A percentile compares a stretch with the other conserved stretches of the same genome.
These are phyloP conservation scores for Hystrix cristata DNA, from an alignment of 2,113 vertebrate genomes.

Conservation along the genomic window DNA sequence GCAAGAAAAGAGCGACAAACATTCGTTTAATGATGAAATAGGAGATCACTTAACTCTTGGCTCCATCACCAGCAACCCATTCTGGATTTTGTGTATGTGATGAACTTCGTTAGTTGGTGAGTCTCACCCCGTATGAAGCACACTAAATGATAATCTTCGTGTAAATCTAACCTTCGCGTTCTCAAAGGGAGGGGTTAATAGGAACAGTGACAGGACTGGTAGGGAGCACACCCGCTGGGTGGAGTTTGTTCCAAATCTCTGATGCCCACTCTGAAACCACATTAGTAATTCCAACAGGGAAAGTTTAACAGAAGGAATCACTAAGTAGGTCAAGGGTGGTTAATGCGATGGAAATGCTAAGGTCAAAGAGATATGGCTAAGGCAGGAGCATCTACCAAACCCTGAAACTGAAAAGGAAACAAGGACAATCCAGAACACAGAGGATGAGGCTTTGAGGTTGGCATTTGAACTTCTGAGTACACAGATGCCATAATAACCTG, in stretches of 20 bases:
- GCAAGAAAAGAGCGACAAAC: background rate
- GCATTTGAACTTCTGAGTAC: background rate
- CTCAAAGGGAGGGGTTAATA: background rate
- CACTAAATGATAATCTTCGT: conserved; percentile 13
- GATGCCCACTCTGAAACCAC: conserved; percentile 1
- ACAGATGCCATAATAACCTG: background rate
- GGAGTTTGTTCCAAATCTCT: conserved; percentile 15
- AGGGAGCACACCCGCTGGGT: background rate
- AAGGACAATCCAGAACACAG: background rate
- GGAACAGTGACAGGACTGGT: background rate
- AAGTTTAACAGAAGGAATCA: conserved; percentile 6
- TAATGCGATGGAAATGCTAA: background rate
- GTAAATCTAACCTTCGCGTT: background rate
- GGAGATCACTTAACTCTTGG: background rate
- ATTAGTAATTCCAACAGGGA: background rate
- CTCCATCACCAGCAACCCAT: background rate
- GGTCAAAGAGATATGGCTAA: background rate
- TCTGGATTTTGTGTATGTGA: background rate
- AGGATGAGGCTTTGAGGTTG: background rate
- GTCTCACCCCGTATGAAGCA: background rate
- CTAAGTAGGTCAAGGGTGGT: background rate
- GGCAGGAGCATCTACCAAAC: background rate
- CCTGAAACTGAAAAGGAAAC: background rate
- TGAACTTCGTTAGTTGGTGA: background rate
- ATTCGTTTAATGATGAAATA: background rate